Base-by-base conservation (phyloP, 2,888 invertebrate species). In the Iselma pallidipennis region DNA sequence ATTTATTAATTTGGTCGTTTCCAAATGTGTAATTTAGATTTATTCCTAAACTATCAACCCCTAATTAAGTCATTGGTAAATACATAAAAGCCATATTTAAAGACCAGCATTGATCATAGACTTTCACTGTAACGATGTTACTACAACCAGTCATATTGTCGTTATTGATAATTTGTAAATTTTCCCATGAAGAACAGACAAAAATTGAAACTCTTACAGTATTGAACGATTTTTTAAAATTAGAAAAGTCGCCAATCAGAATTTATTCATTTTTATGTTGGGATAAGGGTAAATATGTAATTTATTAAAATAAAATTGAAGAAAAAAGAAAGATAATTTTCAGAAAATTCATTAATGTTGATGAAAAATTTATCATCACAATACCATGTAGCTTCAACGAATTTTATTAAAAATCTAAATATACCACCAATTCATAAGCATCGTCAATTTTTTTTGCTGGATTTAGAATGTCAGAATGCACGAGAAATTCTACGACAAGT, bases 181-280 rank as follows among this genome's bases (percentile, higher is more conserved):
- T 50, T 10, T 52, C 52, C 9, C 19, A 52, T 16, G 52, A 10
- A 7, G 3, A 14, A 12, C 0, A 31, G 7, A 16, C 0, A 3
- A 10, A 12, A 28, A 23, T 2, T 4, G 52, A 31, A 19, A 52
- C 23, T 19, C 7, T 23, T 12, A 2, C 16, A 25, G 3, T 49
- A 1, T 49, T 66, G 21, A 55, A 56, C 31, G 74, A 71, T 59
- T 71, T 75, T 61, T 33, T 74, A 9, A 12, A 59, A 10, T 50
- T 48, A 29, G 67, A 73, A 59, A 57, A 66, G 42, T 31, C 19
- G 45, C 71, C 74, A 10, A 57, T 59, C 4, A 70, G 66, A 62
- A 53, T 75, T 45, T 65, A 61, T 16, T 63, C 69, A 3, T 68
- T 65, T 55, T 28, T 73, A 25, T 76, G 76, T 58, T 76, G 76